These are phyloP conservation scores for Apotomis betuletana DNA, from an alignment of 2,888 invertebrate species.

Conservation along the genomic window DNA sequence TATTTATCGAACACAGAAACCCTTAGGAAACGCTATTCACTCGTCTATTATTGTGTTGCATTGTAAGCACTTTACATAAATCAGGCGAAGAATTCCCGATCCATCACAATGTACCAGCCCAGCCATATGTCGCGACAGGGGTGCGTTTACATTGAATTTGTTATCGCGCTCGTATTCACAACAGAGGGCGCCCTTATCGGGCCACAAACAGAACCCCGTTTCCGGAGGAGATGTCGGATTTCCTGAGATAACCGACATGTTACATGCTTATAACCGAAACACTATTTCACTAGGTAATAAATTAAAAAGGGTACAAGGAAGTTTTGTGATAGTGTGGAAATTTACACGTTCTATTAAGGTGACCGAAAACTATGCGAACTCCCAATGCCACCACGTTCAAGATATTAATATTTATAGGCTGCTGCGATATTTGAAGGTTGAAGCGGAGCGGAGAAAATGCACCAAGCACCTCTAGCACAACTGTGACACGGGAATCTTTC, in stretches of 20 bases:
- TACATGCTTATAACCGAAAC: slow-evolving; percentile 44
- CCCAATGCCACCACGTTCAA: no score
- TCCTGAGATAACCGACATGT: slow-evolving; percentile 57
- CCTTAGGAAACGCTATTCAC: background rate
- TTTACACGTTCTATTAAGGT: background rate
- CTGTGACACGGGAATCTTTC: no score
- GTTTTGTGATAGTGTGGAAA: background rate
- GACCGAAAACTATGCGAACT: background rate
- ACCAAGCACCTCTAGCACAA: no score
- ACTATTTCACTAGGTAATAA: slow-evolving; percentile 30
- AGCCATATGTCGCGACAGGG: slow-evolving; percentile 24
- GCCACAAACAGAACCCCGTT: slow-evolving; percentile 50
- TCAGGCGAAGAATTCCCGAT: background rate
- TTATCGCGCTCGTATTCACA: slow-evolving; percentile 31
- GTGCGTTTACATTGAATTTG: slow-evolving; percentile 44
- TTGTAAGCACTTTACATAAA: background rate
- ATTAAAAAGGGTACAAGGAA: slow-evolving; percentile 5
- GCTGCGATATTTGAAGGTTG: no score
- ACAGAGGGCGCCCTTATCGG: slow-evolving; percentile 52
- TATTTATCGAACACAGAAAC: background rate
- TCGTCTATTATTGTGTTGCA: background rate
- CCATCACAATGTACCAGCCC: background rate
- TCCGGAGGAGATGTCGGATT: slow-evolving; percentile 59
- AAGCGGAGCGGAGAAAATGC: no score
- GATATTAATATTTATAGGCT: no score